phyloP scores from a whole-genome alignment of 2,113 vertebrate species.

The Butorides virescens region DNA sequence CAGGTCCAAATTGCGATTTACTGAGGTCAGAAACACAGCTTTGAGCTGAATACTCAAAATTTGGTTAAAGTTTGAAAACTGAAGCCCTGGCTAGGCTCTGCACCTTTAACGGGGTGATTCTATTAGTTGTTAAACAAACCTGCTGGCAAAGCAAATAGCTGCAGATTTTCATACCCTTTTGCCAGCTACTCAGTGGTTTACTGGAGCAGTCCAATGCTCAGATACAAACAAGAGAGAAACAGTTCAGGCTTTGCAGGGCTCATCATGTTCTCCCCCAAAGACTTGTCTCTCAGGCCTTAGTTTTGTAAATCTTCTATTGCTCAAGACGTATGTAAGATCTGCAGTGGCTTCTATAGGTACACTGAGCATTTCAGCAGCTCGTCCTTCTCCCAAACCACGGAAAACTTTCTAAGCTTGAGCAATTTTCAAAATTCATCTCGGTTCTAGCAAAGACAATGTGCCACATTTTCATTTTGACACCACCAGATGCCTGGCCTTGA shows the following conservation, averaged over 20 bases:
- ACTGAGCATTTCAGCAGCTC: background rate
- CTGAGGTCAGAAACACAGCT: background rate
- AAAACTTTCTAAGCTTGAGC: background rate
- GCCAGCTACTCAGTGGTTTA: background rate
- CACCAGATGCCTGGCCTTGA: background rate
- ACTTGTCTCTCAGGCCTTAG: background rate
- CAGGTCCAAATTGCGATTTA: background rate
- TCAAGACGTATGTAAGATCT: background rate
- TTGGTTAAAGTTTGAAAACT: background rate
- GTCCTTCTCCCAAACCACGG: background rate
- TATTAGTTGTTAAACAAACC: background rate
- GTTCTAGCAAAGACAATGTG: background rate
- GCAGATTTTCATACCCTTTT: background rate
- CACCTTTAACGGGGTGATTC: background rate
- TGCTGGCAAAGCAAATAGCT: background rate
- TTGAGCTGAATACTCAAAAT: background rate
- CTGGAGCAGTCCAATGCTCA: background rate
- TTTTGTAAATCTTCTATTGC: background rate
- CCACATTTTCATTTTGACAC: background rate
- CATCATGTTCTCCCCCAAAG: background rate
- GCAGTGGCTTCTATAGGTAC: background rate
- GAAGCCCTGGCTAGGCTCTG: background rate
- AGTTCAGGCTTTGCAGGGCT: background rate
- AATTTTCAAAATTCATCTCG: background rate
- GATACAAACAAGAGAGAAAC: background rate